Evolutionary conservation across 2,797 vertebrate species (phyloP).

Genomic region (Pygocentrus nattereri): DNA sequence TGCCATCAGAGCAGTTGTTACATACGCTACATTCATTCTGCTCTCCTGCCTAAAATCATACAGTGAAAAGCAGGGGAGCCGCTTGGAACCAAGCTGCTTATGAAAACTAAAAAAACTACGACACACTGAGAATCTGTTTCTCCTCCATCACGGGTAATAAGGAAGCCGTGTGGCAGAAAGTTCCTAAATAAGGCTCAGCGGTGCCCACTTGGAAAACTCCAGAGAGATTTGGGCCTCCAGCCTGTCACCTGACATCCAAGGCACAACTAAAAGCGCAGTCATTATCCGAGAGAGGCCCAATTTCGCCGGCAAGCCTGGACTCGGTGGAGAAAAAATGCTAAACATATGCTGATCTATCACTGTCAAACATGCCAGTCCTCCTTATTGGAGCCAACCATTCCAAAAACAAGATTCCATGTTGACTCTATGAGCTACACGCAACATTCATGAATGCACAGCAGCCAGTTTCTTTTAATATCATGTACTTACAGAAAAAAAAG

Average conservation of each 20-base stretch:
- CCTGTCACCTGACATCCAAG: conserved; percentile 68
- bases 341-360: conserved; percentile 39
- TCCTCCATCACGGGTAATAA: conserved; percentile 44
- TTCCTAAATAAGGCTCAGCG: conserved; percentile 59
- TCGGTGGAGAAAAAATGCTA: conserved; percentile 2
- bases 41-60: background rate
- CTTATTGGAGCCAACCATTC: background rate
- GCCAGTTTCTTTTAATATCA: too few species aligned
- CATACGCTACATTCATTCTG: background rate
- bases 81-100: conserved; percentile 15
- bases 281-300: conserved; percentile 63
- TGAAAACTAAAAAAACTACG: conserved; percentile 21
- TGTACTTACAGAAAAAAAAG: too few species aligned
- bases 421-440: background rate
- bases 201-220: conserved; percentile 65
- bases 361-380: background rate
- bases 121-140: conserved; percentile 5
- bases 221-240: conserved; percentile 62
- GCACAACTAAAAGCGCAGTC: conserved; percentile 69
- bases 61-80: background rate
- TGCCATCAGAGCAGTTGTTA: background rate
- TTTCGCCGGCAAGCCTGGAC: conserved; percentile 12
- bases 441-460: too few species aligned
- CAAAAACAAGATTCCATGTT: background rate
- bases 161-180: conserved; percentile 45